These are phyloP conservation scores for Mustela lutreola DNA, from an alignment of 2,113 vertebrate genomes.

Conservation along the genomic window DNA sequence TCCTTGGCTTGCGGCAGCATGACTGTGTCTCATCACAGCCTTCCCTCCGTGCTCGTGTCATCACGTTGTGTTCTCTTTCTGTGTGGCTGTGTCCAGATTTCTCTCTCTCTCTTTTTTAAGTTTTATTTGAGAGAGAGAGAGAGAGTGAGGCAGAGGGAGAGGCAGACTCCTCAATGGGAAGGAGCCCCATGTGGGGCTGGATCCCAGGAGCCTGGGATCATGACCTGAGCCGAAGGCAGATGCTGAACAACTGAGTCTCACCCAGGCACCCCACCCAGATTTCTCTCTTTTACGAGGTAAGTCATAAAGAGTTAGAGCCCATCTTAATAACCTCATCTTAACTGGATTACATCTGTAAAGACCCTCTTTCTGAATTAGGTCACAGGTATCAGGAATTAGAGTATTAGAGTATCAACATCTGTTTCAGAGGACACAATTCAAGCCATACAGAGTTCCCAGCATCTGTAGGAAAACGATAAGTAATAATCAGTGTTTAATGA, in stretches of 20 bases:
- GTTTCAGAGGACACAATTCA: neutral
- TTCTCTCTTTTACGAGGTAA: neutral
- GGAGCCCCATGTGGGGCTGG: neutral
- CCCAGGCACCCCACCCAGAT: neutral
- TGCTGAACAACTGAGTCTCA: neutral
- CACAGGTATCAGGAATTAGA: neutral
- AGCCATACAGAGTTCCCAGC: neutral
- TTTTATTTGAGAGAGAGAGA: neutral
- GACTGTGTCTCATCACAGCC: neutral
- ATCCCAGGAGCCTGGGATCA: neutral
- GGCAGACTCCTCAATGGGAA: neutral
- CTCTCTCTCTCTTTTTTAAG: neutral
- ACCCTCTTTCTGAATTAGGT: neutral
- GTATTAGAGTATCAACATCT: neutral
- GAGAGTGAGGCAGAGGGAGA: neutral
- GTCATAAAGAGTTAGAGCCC: neutral
- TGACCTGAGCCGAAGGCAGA: neutral
- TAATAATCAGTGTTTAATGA: neutral
- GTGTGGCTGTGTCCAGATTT: neutral
- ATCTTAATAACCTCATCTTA: neutral
- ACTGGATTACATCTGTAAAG: neutral
- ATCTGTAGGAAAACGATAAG: constrained; percentile 3
- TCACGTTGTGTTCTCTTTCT: neutral
- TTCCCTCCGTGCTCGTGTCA: neutral
- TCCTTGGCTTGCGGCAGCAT: neutral